Evolutionary conservation across 2,888 invertebrate genomes (phyloP).

Genomic region (Cryptus armator): DNA sequence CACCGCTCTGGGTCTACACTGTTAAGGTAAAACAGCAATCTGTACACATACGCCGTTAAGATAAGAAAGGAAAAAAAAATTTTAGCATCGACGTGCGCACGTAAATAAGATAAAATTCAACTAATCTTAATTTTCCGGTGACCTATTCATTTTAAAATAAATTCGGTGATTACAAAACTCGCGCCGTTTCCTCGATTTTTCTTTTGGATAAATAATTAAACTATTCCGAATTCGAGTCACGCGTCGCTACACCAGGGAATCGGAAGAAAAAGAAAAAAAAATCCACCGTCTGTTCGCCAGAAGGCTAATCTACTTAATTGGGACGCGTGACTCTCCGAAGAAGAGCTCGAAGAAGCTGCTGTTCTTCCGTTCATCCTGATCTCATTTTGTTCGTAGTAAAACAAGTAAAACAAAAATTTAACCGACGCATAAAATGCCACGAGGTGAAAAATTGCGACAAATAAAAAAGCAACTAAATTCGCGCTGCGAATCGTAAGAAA

Average conservation of each 20-base stretch:
- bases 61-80: background rate
- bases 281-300: background rate
- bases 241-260: background rate
- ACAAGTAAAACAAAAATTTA: background rate
- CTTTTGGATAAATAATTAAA: background rate
- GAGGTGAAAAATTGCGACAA: background rate
- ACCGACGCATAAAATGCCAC: background rate
- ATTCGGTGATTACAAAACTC: background rate
- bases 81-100: background rate
- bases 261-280: background rate
- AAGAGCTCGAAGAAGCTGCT: background rate
- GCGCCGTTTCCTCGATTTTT: background rate
- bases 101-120: background rate
- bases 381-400: background rate
- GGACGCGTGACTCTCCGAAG: background rate
- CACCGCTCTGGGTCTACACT: conserved; percentile 94
- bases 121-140: background rate
- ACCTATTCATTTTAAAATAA: background rate
- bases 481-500: background rate
- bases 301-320: conserved; percentile 17
- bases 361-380: background rate
- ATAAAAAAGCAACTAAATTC: background rate
- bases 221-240: background rate
- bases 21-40: conserved; percentile 87
- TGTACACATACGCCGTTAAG: background rate